Base-by-base conservation (phyloP, 2,888 invertebrate genomes). In the Papilio gigon region DNA sequence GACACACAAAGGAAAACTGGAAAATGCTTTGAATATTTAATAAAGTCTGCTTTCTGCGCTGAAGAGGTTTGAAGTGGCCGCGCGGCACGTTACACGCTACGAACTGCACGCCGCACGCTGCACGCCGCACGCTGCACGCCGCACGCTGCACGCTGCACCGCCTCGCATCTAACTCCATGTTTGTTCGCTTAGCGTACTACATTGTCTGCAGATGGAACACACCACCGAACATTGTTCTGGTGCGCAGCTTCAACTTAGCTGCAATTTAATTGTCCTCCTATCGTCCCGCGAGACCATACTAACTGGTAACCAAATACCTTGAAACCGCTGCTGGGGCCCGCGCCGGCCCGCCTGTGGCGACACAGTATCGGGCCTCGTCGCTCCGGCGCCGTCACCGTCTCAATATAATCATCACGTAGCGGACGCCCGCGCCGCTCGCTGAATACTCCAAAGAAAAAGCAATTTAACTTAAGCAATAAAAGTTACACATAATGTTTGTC, bases 391-490 rank as follows among this genome's bases (percentile, higher is more conserved):
- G 53, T 30, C 9, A 56, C 64, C 12, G 35, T 53, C 37, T 37
- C 22, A 40, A 50, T 50, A 53, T 53, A 64, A 37, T 37, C 22
- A 53, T 33, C 63, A 50, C 63, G 50, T 37, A 64, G 9, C 53
- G 53, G 37, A 53, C 37, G 20, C 14, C 12, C 37, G 37, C 17
- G n/a, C 33, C 37, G 12, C 9, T 53, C 35, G 50, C n/a, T n/a
- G 60, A 30, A 40, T 53, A 17, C 62, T 42, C 20, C 40, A 42
- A 63, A 68, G 59, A 47, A 59, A 58, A 58, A 68, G 35, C 58
- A 64, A 64, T 64, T 68, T 64, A 68, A 64, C 58, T 64, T 47
- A n/a, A 59, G 58, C 64, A 64, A 68, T 64, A 59, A 59, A 68
- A 59, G 58, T 67, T 67, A 64, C 68, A 40, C 30, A 44, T 65